Conservation (phyloP, 2,888 invertebrate genomes). For the Cheilosia impressa region DNA sequence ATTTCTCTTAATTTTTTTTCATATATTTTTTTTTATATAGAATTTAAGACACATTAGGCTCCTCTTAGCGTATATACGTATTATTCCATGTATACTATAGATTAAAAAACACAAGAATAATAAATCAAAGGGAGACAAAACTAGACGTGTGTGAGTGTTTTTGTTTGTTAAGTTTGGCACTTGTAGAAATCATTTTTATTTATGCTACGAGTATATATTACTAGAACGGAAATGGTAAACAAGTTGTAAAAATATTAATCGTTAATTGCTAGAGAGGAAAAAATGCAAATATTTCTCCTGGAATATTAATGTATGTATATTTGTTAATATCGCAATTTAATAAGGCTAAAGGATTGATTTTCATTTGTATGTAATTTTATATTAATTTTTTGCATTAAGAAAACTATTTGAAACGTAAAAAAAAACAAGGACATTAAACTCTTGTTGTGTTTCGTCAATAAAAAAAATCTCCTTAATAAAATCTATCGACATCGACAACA, state of each 20-base stretch:
- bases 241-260: constrained; percentile 20
- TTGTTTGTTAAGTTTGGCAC: constrained; percentile 73
- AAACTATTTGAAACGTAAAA: constrained; percentile 35
- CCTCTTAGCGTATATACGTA: constrained; percentile 79
- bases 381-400: constrained; percentile 42
- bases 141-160: constrained; percentile 35
- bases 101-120: constrained; percentile 18
- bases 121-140: constrained; percentile 47
- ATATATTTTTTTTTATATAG: constrained; percentile 78
- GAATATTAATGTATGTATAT: constrained; percentile 44
- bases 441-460: constrained; percentile 76
- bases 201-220: constrained; percentile 16
- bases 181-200: constrained; percentile 65
- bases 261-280: constrained; percentile 71
- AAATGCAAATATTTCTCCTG: constrained; percentile 56
- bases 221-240: constrained; percentile 13
- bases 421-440: constrained; percentile 49
- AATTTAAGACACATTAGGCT: constrained; percentile 84
- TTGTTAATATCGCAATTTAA: constrained; percentile 70
- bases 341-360: constrained; percentile 71
- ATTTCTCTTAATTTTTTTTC: constrained; percentile 73
- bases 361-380: constrained; percentile 35
- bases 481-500: constrained; percentile 81
- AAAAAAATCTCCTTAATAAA: constrained; percentile 83
- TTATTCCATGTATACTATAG: constrained; percentile 67